Base-by-base conservation (phyloP, 2,888 invertebrate species). In the Leptopilina drosophilae region DNA sequence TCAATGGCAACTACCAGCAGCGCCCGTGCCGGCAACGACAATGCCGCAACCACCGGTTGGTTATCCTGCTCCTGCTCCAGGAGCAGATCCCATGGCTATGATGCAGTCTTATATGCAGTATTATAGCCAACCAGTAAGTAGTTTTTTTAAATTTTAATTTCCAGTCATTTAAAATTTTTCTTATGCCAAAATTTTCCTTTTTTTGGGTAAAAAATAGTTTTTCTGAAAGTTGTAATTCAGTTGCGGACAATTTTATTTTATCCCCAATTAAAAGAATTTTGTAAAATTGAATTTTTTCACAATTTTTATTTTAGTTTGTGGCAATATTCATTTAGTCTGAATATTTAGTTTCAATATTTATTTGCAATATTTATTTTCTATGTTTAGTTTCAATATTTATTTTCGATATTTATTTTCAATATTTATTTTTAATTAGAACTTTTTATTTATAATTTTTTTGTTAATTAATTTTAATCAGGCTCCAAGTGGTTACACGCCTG, bases 401-500 rank as follows among this genome's bases (percentile, higher is more conserved):
- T 64, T 77, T 69, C 65, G n/a, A 20, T 53, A n/a, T 69, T 46
- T 3, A 20, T 33, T 69, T 65, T 53, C 26, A 42, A 65, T 79
- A 33, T 40, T 77, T 12, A 65, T 75, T 33, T 33, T 33, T 3
- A 12, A 59, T 77, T 62, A 53, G 40, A 64, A 8, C 20, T 20
- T 20, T 9, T 9, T 20, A 7, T 20, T 62, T 15, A 20, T n/a
- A 15, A 62, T 20, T 15, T 62, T 7, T 49, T 53, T 26, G 66
- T 33, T 62, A 49, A 62, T 78, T n/a, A 64, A 64, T 46, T 46
- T 79, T 79, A 77, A 78, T 78, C 83, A 92, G 92, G 88, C 92
- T 79, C 92, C 92, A 42, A 91, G 87, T 81, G 92, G 91, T 26
- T 95, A 94, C 84, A 94, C 94, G 7, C 91, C 94, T 65, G 95